Evolutionary conservation across 2,113 vertebrate genomes (phyloP), one percentile per base, ranked within the genome.

Genomic region (Psophia crepitans): DNA sequence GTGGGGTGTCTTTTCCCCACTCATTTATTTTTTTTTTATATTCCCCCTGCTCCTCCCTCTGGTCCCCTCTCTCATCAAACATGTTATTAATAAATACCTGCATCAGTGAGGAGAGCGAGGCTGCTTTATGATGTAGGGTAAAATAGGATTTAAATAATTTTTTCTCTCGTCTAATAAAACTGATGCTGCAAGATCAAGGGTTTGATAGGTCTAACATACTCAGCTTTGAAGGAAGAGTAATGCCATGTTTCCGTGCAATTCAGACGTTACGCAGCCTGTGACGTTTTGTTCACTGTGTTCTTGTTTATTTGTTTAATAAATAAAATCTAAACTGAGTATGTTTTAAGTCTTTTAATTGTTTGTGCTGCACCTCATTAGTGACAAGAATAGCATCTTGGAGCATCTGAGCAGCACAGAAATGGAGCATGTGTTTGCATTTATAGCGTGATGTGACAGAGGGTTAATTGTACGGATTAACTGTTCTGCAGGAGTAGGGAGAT

Each of bases 381-480:
- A 60, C 43, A 48, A 64, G 77, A 93, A 93, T 87, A 93, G 56
- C 65, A 79, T 85, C 77, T 91, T 85, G 87, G 81, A 91, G 84
- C 56, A 81, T 90, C 93, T 84, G 69, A 96, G 81, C 56, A 81
- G 6, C 73, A 23, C 60, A 77, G 73, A 84, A 75, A 28, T 1
- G 27, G 56, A 96, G 74, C 77, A 79, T 69, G 87, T 85, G 87
- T 84, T 95, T 0, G 0, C 61, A 73, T 84, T 94, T 89, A 37
- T 37, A 56, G 60, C 51, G 56, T 79, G 77, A 56, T 94, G 64
- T 78, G 95, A 73, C 58, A 46, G 76, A 78, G 77, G 73, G 89
- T 95, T 95, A 89, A 89, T 75, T 95, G 91, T 68, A 24, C 32
- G 87, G 84, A 97, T 96, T 90, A 93, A 81, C 68, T 87, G 89